These are phyloP conservation scores for Fregetta grallaria DNA, from an alignment of 2,113 vertebrate species.

Conservation along the genomic window DNA sequence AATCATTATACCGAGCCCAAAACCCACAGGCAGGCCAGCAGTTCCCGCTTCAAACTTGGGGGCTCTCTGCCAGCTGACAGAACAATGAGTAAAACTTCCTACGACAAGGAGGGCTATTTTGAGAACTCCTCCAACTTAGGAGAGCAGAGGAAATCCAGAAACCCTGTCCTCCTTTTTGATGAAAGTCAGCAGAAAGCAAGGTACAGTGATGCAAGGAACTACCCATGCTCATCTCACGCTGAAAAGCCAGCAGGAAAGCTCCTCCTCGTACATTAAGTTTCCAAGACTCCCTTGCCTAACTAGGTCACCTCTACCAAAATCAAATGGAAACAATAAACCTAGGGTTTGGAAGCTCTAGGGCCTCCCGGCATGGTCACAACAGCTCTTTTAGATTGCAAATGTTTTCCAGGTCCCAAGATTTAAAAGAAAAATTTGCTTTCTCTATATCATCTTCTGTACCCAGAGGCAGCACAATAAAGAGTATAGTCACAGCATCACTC, in stretches of 20 bases:
- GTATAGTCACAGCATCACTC: background rate
- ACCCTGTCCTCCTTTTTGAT: background rate
- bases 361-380: background rate
- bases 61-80: background rate
- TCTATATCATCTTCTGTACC: background rate
- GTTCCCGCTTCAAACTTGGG: background rate
- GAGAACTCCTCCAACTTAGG: background rate
- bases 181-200: background rate
- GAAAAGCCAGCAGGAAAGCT: background rate
- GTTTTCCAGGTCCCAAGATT: background rate
- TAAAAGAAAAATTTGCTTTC: background rate
- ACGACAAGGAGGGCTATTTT: background rate
- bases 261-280: background rate
- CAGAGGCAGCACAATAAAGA: background rate
- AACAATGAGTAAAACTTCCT: background rate
- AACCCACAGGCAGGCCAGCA: background rate
- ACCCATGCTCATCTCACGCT: background rate
- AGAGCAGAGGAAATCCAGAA: background rate
- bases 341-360: background rate
- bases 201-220: background rate
- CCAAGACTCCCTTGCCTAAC: background rate
- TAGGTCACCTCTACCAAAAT: slow-evolving; percentile 30
- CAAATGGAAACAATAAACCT: slow-evolving; percentile 15
- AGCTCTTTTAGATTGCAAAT: slow-evolving; percentile 5
- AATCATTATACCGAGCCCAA: background rate